Conservation (phyloP, 2,113 vertebrate species). For the Phylloscopus trochiloides region DNA sequence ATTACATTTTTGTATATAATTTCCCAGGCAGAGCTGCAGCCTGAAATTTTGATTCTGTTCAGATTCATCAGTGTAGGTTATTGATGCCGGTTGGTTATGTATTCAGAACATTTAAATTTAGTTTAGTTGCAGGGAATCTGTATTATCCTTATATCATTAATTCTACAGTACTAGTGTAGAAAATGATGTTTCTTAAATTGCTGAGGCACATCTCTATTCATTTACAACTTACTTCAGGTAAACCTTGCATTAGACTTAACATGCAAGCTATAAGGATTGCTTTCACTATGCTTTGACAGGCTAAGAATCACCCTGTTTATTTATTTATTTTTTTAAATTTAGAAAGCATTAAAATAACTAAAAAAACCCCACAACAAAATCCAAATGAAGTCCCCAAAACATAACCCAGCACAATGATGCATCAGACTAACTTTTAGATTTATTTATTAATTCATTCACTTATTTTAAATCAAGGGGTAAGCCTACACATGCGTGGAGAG, state of each 20-base stretch:
- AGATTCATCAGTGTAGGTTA: background rate
- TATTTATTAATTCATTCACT: background rate
- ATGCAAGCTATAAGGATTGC: background rate
- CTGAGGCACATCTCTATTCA: background rate
- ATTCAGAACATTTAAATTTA: background rate
- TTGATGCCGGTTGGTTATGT: accelerated
- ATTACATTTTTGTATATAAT: background rate
- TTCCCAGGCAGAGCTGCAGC: background rate
- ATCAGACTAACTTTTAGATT: background rate
- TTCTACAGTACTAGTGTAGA: background rate
- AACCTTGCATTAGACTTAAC: background rate
- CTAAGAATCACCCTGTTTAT: background rate
- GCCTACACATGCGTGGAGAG: background rate
- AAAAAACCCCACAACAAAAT: background rate
- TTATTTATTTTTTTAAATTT: background rate
- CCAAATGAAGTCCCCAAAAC: background rate
- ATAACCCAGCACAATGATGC: background rate
- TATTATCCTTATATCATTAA: background rate
- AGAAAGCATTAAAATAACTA: background rate
- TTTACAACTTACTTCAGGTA: background rate
- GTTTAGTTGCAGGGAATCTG: background rate
- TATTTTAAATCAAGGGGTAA: background rate
- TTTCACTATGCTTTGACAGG: background rate
- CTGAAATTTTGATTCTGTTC: background rate
- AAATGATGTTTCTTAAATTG: background rate